These are phyloP conservation scores for Alfaro cultratus DNA, from an alignment of 2,797 vertebrate species.

Conservation along the genomic window DNA sequence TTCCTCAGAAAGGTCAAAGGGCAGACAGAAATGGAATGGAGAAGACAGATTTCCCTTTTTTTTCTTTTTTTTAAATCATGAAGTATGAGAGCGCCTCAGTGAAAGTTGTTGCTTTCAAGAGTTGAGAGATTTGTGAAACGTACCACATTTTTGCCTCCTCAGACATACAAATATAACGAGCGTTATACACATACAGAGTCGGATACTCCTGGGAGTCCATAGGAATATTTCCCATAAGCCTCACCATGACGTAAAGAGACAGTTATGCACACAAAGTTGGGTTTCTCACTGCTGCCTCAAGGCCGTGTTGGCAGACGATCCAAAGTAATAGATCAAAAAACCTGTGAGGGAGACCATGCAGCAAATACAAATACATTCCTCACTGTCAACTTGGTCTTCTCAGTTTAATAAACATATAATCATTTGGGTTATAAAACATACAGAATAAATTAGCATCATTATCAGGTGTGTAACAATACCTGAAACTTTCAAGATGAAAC, in stretches of 20 bases:
- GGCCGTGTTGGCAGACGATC: slow-evolving; percentile 59
- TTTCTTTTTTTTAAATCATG: background rate
- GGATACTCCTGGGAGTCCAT: slow-evolving; percentile 61
- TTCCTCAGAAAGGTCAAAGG: slow-evolving; percentile 65
- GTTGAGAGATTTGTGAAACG: background rate
- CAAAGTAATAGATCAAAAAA: slow-evolving; percentile 51
- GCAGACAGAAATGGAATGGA: slow-evolving; percentile 28
- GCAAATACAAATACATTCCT: slow-evolving; percentile 23
- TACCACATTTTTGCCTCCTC: slow-evolving; percentile 1
- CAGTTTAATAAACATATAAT: slow-evolving; percentile 14
- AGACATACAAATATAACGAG: slow-evolving; percentile 24
- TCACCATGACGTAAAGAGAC: slow-evolving; percentile 69
- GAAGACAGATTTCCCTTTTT: background rate
- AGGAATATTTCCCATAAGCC: slow-evolving; percentile 68
- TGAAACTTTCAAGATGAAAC: background rate
- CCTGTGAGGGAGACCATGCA: slow-evolving; percentile 31
- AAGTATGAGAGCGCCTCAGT: slow-evolving; percentile 6
- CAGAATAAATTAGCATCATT: background rate
- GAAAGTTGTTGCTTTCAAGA: background rate
- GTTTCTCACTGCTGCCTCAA: slow-evolving; percentile 62
- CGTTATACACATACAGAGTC: slow-evolving; percentile 37
- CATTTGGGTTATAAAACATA: background rate
- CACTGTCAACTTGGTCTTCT: slow-evolving; percentile 16
- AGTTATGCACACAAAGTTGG: slow-evolving; percentile 71
- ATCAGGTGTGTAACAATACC: background rate